These are phyloP conservation scores for Cantharis lateralis DNA, from an alignment of 2,888 invertebrate species.

Conservation along the genomic window DNA sequence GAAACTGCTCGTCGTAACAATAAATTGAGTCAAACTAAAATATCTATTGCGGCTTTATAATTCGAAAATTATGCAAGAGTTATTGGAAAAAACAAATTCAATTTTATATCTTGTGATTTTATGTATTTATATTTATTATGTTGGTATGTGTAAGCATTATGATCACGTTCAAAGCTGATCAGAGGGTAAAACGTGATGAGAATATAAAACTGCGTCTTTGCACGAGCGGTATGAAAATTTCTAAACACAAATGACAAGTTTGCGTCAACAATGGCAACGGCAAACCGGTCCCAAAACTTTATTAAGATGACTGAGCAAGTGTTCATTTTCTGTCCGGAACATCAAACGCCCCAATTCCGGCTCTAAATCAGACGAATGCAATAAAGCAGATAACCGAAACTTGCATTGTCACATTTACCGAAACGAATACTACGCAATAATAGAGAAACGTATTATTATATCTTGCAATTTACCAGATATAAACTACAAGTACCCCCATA, in stretches of 20 bases:
- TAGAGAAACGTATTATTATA: slow-evolving; percentile 4
- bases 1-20: not conserved
- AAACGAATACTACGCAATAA: not conserved
- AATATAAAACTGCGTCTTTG: slow-evolving; percentile 3
- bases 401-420: slow-evolving; percentile 6
- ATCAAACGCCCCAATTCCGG: not conserved
- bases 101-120: not conserved
- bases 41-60: not conserved
- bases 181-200: slow-evolving; percentile 26
- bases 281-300: slow-evolving; percentile 5
- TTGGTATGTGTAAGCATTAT: slow-evolving; percentile 27
- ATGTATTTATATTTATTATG: slow-evolving; percentile 18
- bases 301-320: slow-evolving; percentile 1
- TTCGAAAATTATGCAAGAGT: not conserved
- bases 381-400: not conserved
- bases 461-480: slow-evolving; percentile 14
- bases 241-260: slow-evolving; percentile 23
- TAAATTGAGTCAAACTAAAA: not conserved
- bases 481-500: slow-evolving; percentile 23
- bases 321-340: not conserved
- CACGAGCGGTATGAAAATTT: slow-evolving; percentile 23
- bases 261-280: slow-evolving; percentile 18
- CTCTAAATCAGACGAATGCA: not conserved
- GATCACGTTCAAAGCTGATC: slow-evolving; percentile 29
- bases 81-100: not conserved